Conservation (phyloP, 2,113 vertebrate species). For the Oryzias curvinotus region DNA sequence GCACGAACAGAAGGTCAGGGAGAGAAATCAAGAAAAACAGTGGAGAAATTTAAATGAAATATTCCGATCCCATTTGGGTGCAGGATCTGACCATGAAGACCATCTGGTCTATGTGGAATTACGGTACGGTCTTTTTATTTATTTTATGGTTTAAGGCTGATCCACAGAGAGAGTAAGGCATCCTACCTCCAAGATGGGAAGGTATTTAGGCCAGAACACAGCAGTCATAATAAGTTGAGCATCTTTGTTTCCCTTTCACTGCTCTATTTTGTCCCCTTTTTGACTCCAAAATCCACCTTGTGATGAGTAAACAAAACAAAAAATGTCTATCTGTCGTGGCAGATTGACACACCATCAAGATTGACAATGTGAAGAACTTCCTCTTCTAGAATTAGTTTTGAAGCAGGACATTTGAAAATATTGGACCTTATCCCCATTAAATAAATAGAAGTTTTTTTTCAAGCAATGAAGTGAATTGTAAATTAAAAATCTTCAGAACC, state of each 20-base stretch:
- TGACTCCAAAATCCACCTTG: neutral
- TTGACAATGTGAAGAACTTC: neutral
- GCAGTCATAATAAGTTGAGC: conserved; percentile 2
- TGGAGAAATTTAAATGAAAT: conserved; percentile 36
- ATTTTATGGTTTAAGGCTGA: conserved; percentile 11
- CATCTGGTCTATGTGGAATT: conserved; percentile 45
- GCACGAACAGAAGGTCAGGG: conserved; percentile 69
- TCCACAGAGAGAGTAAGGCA: conserved; percentile 11
- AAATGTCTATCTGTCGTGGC: neutral
- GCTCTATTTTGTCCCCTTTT: neutral
- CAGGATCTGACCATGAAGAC: conserved; percentile 43
- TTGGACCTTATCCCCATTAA: neutral
- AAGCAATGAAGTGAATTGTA: conserved; percentile 5
- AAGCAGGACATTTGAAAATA: neutral
- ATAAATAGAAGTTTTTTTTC: neutral
- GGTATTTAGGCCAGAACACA: conserved; percentile 41
- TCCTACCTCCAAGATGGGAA: conserved; percentile 24
- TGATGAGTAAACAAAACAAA: neutral
- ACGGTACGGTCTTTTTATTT: conserved; percentile 43
- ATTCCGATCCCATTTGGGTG: conserved; percentile 52
- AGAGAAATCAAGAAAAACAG: conserved; percentile 38
- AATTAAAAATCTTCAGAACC: neutral
- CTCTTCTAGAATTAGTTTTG: no score
- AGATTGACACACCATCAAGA: neutral
- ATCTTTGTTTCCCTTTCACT: conserved; percentile 1